These are phyloP conservation scores for Condylostylus longicornis DNA, from an alignment of 1,140 invertebrate species.

Conservation along the genomic window DNA sequence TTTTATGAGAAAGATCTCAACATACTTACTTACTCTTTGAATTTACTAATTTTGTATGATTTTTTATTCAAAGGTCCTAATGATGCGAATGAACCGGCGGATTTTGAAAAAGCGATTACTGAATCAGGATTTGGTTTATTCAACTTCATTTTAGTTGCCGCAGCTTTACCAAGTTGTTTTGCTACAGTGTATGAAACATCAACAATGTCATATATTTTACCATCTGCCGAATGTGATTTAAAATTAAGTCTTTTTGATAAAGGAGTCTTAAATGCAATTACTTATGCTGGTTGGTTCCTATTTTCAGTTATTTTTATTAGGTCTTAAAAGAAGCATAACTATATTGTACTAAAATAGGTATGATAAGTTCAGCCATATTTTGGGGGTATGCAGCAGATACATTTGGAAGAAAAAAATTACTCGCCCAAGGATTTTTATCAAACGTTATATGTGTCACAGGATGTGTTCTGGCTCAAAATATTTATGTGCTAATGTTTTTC, in stretches of 20 bases:
- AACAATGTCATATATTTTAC: conserved; percentile 50
- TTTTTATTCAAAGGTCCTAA: no score
- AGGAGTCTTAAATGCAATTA: conserved; percentile 48
- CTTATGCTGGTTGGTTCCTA: conserved; percentile 42
- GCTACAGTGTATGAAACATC: conserved; percentile 47
- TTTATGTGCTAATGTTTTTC: conserved; percentile 48
- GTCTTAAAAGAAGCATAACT: background rate
- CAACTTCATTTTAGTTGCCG: conserved; percentile 44
- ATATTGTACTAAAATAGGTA: conserved; percentile 39
- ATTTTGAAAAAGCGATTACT: conserved; percentile 46
- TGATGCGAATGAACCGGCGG: conserved; percentile 28
- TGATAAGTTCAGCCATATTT: conserved; percentile 62
- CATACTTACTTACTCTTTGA: no score
- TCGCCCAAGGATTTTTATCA: conserved; percentile 54
- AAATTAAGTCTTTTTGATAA: conserved; percentile 45
- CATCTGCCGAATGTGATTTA: conserved; percentile 54
- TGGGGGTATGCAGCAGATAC: conserved; percentile 73
- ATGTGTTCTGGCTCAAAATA: conserved; percentile 53
- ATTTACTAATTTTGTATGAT: no score
- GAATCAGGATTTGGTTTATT: conserved; percentile 48
- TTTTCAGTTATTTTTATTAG: background rate
- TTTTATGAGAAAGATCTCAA: no score
- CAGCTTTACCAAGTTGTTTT: conserved; percentile 45
- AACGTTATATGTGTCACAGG: conserved; percentile 51
- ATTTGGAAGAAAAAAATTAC: conserved; percentile 50